Percentiles rank a stretch among this genome's conserved stretches.
Evolutionary conservation across 2,113 vertebrate genomes (phyloP).

Genomic region (Brachyhypopomus occidentalis): DNA sequence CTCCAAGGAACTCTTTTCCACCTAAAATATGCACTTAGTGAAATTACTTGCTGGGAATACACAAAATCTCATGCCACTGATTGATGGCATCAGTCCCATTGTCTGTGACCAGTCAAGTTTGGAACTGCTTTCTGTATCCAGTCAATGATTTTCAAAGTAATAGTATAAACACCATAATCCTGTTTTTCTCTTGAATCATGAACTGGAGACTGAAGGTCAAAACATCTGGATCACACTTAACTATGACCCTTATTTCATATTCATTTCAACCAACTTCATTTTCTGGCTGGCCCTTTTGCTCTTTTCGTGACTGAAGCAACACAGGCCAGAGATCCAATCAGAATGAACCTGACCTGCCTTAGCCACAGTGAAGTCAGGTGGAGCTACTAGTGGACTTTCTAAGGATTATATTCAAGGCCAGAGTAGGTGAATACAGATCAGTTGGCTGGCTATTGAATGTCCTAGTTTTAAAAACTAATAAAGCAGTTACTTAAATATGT

Average conservation of each 20-base stretch:
- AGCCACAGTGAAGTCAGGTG: conserved; percentile 9
- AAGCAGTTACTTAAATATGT: background rate
- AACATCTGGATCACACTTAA: background rate
- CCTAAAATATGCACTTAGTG: background rate
- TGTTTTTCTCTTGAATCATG: conserved; percentile 10
- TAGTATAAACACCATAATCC: background rate
- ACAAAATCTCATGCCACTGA: background rate
- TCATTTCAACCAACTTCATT: background rate
- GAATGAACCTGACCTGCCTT: conserved; percentile 2
- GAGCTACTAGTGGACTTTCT: background rate
- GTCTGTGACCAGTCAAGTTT: conserved; percentile 17
- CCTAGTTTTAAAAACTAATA: conserved; percentile 2
- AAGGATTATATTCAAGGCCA: background rate
- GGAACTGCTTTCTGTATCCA: conserved; percentile 17
- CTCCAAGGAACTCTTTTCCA: background rate
- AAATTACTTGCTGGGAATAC: background rate
- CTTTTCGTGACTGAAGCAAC: background rate
- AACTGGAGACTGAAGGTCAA: background rate
- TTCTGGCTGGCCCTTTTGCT: background rate
- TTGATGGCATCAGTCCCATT: conserved; percentile 6
- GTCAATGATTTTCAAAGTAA: background rate
- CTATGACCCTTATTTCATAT: background rate
- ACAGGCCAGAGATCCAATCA: background rate
- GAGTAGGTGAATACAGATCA: background rate
- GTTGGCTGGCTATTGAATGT: background rate